Conservation (phyloP, 2,888 invertebrate genomes). For the Anodontia alba region DNA sequence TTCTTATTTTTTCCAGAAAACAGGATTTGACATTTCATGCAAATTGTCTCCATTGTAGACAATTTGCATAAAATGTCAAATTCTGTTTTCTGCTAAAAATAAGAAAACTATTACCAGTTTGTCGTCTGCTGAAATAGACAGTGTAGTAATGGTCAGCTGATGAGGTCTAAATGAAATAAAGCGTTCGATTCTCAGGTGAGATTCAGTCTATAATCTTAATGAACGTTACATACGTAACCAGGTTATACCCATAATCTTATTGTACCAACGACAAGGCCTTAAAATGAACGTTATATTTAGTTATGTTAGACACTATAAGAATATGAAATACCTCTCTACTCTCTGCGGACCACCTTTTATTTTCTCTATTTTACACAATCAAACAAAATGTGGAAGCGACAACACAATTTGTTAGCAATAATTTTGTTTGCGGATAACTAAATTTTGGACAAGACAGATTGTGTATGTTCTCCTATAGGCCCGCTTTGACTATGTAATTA, state of each 20-base stretch:
- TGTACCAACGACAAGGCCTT: conserved; percentile 61
- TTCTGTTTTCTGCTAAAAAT: too few species aligned
- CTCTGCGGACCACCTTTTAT: conserved; percentile 23
- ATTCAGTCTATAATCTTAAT: conserved; percentile 32
- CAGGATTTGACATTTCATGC: too few species aligned
- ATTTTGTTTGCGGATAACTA: conserved; percentile 72
- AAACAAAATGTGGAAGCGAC: conserved; percentile 28
- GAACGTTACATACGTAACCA: conserved; percentile 51
- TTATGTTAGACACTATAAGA: conserved; percentile 54
- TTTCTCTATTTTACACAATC: conserved; percentile 24
- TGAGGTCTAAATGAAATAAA: conserved; percentile 28
- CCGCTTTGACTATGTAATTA: conserved; percentile 55
- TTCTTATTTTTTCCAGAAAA: too few species aligned
- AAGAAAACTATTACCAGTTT: too few species aligned
- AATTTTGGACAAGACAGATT: conserved; percentile 54
- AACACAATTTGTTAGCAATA: conserved; percentile 69
- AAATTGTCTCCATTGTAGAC: too few species aligned
- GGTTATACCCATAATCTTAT: conserved; percentile 66
- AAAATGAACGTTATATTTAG: conserved; percentile 49
- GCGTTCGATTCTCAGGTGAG: conserved; percentile 2
- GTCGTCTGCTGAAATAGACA: too few species aligned
- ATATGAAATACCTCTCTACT: conserved; percentile 49
- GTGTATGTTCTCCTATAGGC: conserved; percentile 30
- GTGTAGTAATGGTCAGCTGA: conserved; percentile 43
- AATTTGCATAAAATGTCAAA: too few species aligned